phyloP scores from a whole-genome alignment of 2,113 vertebrate species.

The Myocastor coypus region DNA sequence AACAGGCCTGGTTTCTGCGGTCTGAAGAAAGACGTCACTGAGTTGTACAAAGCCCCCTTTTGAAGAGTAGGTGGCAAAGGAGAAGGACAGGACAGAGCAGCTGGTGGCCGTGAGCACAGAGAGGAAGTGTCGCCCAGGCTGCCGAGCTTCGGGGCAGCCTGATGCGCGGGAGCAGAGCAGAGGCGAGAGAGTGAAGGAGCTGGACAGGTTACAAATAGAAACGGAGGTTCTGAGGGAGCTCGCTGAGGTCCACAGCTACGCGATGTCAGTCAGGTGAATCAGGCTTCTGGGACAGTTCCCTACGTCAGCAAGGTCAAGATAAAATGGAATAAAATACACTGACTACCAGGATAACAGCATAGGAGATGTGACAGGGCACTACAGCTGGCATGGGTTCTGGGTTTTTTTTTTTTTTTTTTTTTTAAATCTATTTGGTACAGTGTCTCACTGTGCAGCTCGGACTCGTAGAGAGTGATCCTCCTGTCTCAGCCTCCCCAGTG shows the following conservation, averaged over 20 bases:
- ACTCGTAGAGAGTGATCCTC: no score
- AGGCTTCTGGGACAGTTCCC: not conserved
- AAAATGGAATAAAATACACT: not conserved
- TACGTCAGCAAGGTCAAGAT: constrained; percentile 23
- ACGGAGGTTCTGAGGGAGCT: not conserved
- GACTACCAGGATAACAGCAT: not conserved
- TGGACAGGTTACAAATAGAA: not conserved
- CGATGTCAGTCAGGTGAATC: not conserved
- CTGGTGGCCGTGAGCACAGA: not conserved
- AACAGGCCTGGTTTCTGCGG: not conserved
- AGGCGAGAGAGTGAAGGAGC: not conserved
- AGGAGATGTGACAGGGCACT: not conserved
- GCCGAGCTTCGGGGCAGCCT: not conserved
- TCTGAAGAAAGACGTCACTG: not conserved
- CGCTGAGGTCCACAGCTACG: not conserved
- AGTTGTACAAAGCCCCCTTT: not conserved
- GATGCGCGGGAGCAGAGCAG: not conserved
- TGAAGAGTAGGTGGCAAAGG: not conserved
- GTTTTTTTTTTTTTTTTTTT: no score
- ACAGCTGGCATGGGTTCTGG: not conserved
- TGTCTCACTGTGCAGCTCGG: no score
- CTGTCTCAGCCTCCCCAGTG: no score
- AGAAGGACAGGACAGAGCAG: not conserved
- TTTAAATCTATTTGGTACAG: no score
- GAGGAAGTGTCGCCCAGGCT: not conserved